Evolutionary conservation across 2,888 invertebrate species (phyloP), one percentile per base, ranked within the genome.

Genomic region (Microplitis deprimator): DNA sequence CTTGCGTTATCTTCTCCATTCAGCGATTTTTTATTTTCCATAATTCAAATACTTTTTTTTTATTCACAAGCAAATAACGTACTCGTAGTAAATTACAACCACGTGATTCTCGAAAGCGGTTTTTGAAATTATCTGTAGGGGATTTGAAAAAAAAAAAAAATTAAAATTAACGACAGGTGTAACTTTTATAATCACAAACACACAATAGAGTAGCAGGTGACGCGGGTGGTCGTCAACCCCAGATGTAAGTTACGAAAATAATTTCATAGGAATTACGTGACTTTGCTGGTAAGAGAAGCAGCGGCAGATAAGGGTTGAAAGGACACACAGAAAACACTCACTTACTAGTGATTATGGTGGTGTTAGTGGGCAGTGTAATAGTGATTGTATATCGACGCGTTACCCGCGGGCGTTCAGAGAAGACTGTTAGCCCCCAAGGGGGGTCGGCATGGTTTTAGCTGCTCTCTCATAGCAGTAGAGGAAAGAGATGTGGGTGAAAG

Each of bases 401-500:
- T 60, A 29, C 60, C 59, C 8, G n/a, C 59, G 70, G 29, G 13
- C n/a, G 70, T 69, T 20, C 50, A 20, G 69, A 39, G 40, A 69
- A 69, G 69, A 69, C 69, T 69, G 20, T 69, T 69, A 59, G 69
- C 17, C 50, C 40, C 69, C 69, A 40, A 29, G 29, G 39, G 50
- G 69, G 40, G 69, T 69, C 59, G 69, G 69, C 29, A 59, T 70
- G 59, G 70, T 20, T 59, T 50, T 41, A 41, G 41, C 50, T 13
- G 8, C 50, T 50, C 50, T 13, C 50, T 50, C 10, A 5, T 13
- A 17, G 59, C 29, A 60, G 50, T 13, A 69, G 62, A 61, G 17
- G 7, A 40, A 38, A 71, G 70, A 41, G 59, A 76, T 76, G 70
- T 70, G 76, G 71, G 76, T 76, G 76, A 76, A 76, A 76, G 76